Evolutionary conservation across 2,888 invertebrate species (phyloP), one percentile per base, ranked within the genome.

Genomic region (Petrophora chlorosata): DNA sequence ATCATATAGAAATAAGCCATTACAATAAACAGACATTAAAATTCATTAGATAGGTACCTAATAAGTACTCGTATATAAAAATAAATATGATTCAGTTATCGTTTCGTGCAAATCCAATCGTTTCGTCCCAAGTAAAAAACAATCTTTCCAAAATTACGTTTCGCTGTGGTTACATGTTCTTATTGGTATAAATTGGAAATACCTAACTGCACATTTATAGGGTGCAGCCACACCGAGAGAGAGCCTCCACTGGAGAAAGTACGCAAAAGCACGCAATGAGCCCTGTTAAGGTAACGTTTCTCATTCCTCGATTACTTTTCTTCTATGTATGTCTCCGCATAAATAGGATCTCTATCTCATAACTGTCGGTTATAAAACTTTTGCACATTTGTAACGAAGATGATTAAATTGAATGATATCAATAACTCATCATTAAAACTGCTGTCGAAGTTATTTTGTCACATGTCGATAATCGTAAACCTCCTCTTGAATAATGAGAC

Each of bases 261-360:
- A 69, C 67, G 73, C 79, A 70, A 50, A 57, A 51, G 61, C 56
- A 58, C 58, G 57, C 56, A 58, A 54, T 52, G 40, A 78, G 80
- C 83, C 85, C 85, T 84, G 81, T 83, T 84, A 82, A 79, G 79
- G 82, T 76, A 70, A 76, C 75, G 81, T 85, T 85, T 84, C 85
- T 85, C 81, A 85, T 83, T 82, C 83, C 81, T 76, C 70, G 42
- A 40, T 50, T 53, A 50, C 52, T 48, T 54, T 54, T 56, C 59
- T 59, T 45, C 47, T 48, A 48, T 51, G 29, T 44, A 39, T 50
- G 39, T 59, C 45, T 48, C 32, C 48, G 42, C 48, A 47, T 52
- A 45, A 48, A 53, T 42, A 44, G 42, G 47, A 53, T 43, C 26
- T 28, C 29, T 42, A 39, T 5, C 13, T 34, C 13, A 29, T 15